These are phyloP conservation scores for Stomorhina lunata DNA, from an alignment of 2,888 invertebrate genomes.

Conservation along the genomic window DNA sequence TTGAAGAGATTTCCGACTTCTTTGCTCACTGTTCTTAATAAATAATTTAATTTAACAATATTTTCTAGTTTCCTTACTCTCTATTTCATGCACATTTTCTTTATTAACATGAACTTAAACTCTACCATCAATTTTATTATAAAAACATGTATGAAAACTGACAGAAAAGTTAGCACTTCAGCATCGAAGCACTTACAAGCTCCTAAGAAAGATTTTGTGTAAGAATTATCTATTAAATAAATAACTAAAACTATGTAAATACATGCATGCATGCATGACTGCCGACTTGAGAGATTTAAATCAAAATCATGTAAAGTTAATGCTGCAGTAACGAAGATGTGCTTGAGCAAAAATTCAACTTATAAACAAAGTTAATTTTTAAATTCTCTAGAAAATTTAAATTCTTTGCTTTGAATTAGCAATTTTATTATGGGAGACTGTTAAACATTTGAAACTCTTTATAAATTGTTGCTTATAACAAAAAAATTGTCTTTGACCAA, in stretches of 20 bases:
- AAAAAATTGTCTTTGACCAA: too few species aligned
- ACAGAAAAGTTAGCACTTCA: background rate
- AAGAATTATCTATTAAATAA: background rate
- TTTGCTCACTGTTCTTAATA: background rate
- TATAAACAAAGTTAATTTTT: too few species aligned
- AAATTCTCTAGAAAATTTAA: too few species aligned
- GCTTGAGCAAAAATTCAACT: too few species aligned
- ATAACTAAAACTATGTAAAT: background rate
- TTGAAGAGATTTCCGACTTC: background rate
- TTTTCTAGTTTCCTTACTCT: background rate
- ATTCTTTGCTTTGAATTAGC: too few species aligned
- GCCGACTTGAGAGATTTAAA: background rate
- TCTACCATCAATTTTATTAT: background rate
- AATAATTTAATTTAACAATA: background rate
- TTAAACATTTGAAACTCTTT: too few species aligned
- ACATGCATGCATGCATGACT: background rate
- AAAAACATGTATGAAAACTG: background rate
- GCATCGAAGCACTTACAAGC: background rate
- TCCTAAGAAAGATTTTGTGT: background rate
- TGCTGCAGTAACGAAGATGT: background rate
- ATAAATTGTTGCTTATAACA: too few species aligned
- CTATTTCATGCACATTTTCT: background rate
- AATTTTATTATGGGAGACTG: too few species aligned
- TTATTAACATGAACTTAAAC: background rate
- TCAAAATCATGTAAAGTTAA: background rate